A percentile compares a stretch with the other conserved stretches of the same genome.
These are phyloP conservation scores for Equus quagga DNA, from an alignment of 2,113 vertebrate genomes.

Conservation along the genomic window DNA sequence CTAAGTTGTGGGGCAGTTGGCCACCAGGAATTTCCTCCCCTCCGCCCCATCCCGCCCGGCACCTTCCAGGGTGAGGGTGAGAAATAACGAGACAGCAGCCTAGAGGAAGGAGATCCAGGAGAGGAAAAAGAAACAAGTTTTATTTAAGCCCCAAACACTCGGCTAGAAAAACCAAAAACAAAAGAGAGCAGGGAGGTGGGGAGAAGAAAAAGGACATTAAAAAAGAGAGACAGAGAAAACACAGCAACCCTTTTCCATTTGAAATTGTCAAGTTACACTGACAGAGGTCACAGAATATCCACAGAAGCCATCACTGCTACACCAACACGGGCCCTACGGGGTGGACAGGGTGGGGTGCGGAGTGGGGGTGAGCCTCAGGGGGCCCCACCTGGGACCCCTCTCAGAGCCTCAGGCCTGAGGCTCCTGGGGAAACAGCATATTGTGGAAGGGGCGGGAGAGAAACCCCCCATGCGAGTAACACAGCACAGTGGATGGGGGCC, in stretches of 20 bases:
- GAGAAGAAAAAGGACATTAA: slow-evolving; percentile 70
- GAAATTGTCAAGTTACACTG: slow-evolving; percentile 82
- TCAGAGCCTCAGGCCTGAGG: slow-evolving; percentile 43
- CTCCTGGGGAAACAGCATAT: slow-evolving; percentile 72
- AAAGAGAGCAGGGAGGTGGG: slow-evolving; percentile 52
- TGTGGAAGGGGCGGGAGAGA: slow-evolving; percentile 58
- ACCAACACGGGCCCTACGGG: slow-evolving; percentile 79
- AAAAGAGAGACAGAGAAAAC: slow-evolving; percentile 82
- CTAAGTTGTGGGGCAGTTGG: accelerated
- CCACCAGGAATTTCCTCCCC: neutral
- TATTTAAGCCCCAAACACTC: slow-evolving; percentile 84
- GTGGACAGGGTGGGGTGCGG: slow-evolving; percentile 46
- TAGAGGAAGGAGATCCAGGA: slow-evolving; percentile 75
- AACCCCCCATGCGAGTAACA: slow-evolving; percentile 75
- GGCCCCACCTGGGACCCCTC: slow-evolving; percentile 21
- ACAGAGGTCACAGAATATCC: slow-evolving; percentile 82
- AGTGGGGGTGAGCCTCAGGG: neutral
- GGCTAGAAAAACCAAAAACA: slow-evolving; percentile 77
- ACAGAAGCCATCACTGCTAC: slow-evolving; percentile 83
- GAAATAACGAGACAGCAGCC: slow-evolving; percentile 75
- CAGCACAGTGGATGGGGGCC: slow-evolving; percentile 69
- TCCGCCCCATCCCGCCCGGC: neutral
- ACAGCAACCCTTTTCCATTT: slow-evolving; percentile 84
- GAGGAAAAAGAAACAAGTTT: slow-evolving; percentile 81
- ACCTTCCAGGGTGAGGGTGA: neutral